Conservation (phyloP, 2,113 vertebrate species). For the Montifringilla adamsi region DNA sequence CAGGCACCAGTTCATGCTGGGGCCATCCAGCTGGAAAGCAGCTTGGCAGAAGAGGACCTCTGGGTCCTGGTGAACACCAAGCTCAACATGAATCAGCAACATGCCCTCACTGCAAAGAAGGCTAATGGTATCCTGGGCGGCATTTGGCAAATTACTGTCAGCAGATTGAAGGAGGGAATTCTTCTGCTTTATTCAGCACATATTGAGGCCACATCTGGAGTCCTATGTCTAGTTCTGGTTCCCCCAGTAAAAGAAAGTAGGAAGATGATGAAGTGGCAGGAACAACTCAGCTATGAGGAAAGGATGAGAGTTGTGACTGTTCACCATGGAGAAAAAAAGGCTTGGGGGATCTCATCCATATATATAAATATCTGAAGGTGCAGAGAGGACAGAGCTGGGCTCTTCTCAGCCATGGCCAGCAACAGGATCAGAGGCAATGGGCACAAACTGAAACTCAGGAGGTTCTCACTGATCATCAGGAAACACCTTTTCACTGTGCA, state of each 20-base stretch:
- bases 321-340: not conserved
- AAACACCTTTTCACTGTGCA: not conserved
- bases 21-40: not conserved
- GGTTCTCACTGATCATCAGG: not conserved
- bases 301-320: not conserved
- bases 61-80: not conserved
- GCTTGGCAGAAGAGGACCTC: not conserved
- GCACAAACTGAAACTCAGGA: not conserved
- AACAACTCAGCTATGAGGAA: rapidly evolving
- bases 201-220: not conserved
- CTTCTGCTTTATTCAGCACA: not conserved
- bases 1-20: not conserved
- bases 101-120: not conserved
- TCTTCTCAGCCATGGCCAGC: not conserved
- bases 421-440: not conserved
- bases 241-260: not conserved
- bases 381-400: rapidly evolving
- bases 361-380: not conserved
- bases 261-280: not conserved
- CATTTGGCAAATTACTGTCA: not conserved
- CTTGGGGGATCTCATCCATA: not conserved
- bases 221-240: not conserved
- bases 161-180: not conserved
- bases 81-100: not conserved
- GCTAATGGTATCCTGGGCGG: not conserved